Evolutionary conservation across 2,888 invertebrate species (phyloP), one percentile per base, ranked within the genome.

Genomic region (Ectropis crepuscularia): DNA sequence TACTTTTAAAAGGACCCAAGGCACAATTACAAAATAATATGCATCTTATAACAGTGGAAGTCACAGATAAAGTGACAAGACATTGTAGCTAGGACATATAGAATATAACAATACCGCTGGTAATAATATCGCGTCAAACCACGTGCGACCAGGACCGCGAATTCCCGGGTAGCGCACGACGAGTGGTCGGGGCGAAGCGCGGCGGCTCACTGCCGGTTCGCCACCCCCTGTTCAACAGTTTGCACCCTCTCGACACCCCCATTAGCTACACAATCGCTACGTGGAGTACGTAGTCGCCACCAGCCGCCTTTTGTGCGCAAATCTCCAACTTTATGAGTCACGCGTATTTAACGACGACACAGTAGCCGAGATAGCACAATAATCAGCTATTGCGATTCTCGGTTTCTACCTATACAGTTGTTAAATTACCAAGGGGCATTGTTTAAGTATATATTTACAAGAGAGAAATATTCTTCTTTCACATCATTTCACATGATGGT

Each of bases 171-270:
- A 41, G 45, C 54, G 50, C 57, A 60, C 55, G 50, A 62, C 61
- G 63, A 63, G 84, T 82, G 80, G 73, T 57, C 71, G 76, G 79
- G 73, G 72, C 77, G 75, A 82, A 81, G 82, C 69, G 75, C 82
- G 80, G 79, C 89, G 88, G 83, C 88, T 80, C 81, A 90, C 91
- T 90, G 90, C 87, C 89, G 90, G 83, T 87, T 69, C 74, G 70
- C 81, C 87, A 86, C 89, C 90, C 89, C 83, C 57, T 74, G 87
- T 80, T 92, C 92, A 92, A 92, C 92, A 92, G 91, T 87, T 91
- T 85, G 86, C 89, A 87, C 89, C 90, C 89, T 86, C 87, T 80
- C 80, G 77, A 75, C 77, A 83, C 83, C 87, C 88, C 83, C 76
- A 67, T 71, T 73, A 74, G 73, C 74, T 79, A 68, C 70, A 74